Percentiles rank a stretch among this genome's conserved stretches.
phyloP scores from a whole-genome alignment of 2,113 vertebrate genomes.

The Zapus hudsonius region DNA sequence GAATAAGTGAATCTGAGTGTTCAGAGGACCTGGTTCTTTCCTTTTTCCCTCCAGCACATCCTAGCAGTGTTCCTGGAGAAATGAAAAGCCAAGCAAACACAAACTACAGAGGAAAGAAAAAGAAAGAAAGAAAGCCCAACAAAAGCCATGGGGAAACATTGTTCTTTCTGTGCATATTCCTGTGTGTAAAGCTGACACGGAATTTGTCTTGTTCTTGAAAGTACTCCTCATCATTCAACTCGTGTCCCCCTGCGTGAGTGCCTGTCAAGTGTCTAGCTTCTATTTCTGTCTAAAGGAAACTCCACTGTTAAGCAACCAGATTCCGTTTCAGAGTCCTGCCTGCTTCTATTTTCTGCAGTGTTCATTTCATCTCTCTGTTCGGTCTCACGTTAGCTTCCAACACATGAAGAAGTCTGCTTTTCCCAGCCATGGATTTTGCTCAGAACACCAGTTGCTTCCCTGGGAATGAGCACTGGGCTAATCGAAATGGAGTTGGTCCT shows the following conservation, averaged over 20 bases:
- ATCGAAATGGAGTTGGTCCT: neutral
- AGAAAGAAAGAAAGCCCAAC: neutral
- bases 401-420: neutral
- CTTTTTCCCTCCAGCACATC: neutral
- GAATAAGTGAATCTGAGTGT: neutral
- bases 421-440: conserved; percentile 4
- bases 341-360: conserved; percentile 78
- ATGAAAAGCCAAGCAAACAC: neutral
- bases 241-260: conserved; percentile 69
- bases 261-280: conserved; percentile 78
- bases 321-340: conserved; percentile 70
- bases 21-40: neutral
- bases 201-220: neutral
- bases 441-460: neutral
- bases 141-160: neutral
- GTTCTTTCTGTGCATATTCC: neutral
- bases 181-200: fast-evolving
- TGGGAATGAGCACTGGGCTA: neutral
- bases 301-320: conserved; percentile 56
- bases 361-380: conserved; percentile 63
- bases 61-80: neutral
- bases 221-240: conserved; percentile 67
- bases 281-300: conserved; percentile 72
- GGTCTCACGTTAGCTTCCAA: neutral
- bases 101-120: neutral